Conservation (phyloP, 2,797 vertebrate species). For the Cossypha caffra region DNA sequence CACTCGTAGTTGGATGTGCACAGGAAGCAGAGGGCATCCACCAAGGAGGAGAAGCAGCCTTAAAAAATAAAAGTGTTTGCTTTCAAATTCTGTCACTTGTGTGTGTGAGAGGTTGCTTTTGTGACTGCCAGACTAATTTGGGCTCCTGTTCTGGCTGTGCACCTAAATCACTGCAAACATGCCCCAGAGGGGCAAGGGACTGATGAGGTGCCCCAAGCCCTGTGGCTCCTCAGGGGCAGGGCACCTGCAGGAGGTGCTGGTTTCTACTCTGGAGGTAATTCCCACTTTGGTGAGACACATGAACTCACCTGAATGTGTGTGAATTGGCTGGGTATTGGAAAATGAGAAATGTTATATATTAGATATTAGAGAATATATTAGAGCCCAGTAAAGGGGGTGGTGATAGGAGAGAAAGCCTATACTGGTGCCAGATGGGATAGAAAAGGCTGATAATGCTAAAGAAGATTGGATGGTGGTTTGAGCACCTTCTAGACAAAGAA, state of each 20-base stretch:
- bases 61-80: background rate
- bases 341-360: background rate
- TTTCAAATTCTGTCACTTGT: background rate
- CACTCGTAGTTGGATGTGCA: rapidly evolving
- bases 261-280: background rate
- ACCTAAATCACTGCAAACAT: rapidly evolving
- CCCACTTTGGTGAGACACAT: background rate
- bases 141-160: background rate
- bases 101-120: background rate
- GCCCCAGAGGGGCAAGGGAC: background rate
- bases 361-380: background rate
- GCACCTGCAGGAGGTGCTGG: background rate
- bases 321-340: background rate
- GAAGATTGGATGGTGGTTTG: background rate
- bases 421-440: background rate
- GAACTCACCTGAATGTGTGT: background rate
- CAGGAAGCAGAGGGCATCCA: background rate
- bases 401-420: background rate
- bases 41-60: background rate
- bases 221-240: background rate
- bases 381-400: background rate
- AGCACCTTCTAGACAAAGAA: background rate
- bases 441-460: background rate
- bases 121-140: background rate
- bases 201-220: background rate